Percentiles rank a stretch among this genome's conserved stretches.
phyloP scores from a whole-genome alignment of 2,797 vertebrate genomes.

The Emydoidea blandingii region DNA sequence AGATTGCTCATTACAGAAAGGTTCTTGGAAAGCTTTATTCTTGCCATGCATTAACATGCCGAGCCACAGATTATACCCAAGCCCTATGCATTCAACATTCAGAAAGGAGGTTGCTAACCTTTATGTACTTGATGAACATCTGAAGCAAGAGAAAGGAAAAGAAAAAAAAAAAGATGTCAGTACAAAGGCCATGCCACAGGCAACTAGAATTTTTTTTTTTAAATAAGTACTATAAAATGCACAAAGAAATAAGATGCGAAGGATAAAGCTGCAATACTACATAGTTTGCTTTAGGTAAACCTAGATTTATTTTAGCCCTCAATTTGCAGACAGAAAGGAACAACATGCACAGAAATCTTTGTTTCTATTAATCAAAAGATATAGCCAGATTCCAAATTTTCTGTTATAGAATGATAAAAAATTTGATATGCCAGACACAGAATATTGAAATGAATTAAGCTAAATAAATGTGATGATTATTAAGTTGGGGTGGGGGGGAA shows the following conservation, averaged over 20 bases:
- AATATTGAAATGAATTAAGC: background rate
- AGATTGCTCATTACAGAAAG: conserved; percentile 58
- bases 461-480: background rate
- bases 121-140: conserved; percentile 99
- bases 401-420: background rate
- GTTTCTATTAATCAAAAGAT: background rate
- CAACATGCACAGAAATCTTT: conserved; percentile 4
- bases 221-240: conserved; percentile 56
- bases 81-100: conserved; percentile 79
- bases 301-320: conserved; percentile 51
- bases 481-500: background rate
- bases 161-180: conserved; percentile 87
- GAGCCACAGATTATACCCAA: conserved; percentile 74
- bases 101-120: conserved; percentile 94
- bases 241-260: conserved; percentile 47
- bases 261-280: conserved; percentile 71
- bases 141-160: conserved; percentile 91
- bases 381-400: background rate
- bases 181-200: conserved; percentile 89
- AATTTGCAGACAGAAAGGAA: conserved; percentile 37
- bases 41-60: conserved; percentile 83
- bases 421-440: background rate
- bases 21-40: conserved; percentile 63
- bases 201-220: conserved; percentile 77
- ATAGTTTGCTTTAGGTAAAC: conserved; percentile 47